Base-by-base conservation (phyloP, 2,888 invertebrate species). In the Aromia moschata region DNA sequence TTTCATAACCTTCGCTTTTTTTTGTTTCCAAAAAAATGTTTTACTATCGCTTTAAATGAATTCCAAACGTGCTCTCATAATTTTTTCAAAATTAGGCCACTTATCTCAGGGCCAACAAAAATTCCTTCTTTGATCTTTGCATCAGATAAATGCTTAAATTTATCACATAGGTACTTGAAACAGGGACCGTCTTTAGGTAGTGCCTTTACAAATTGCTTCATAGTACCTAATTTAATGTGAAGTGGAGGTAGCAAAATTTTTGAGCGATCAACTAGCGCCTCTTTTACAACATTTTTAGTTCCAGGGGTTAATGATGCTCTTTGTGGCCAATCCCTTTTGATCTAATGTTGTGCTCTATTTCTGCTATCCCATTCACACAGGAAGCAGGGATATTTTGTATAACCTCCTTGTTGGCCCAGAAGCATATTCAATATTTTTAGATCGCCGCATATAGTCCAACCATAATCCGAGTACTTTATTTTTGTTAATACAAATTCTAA, bases 331-430 rank as follows among this genome's bases (percentile, higher is more conserved):
- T 25, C 25, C 7, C 25, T 25, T 25, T 7, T 25, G 7, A 25
- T 7, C 7, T 56, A 70, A 37, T 70, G 61, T 5, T 64, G 14
- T 30, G 64, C 18, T 51, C 57, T 65, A 33, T 61, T 66, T 59
- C 68, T 54, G 40, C 70, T 70, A 53, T 70, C 68, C 69, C 71
- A 71, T 11, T 64, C 15, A 56, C 69, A 71, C n/a, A 72, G 52
- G 47, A 70, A 71, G 52, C 65, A 70, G 10, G 55, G 51, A 54
- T 25, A 25, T 25, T 25, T 25, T 3, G 25, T 25, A 7, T 25
- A 56, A 65, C 62, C 64, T 47, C 62, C 56, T 66, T 71, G 67
- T 37, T 62, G 58, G 5, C 65, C 68, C 18, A 68, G 56, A 20
- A 69, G 46, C 18, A 70, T 58, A 41, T 54, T 61, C 25, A 58